A percentile compares a stretch with the other conserved stretches of the same genome.
Evolutionary conservation across 2,113 vertebrate genomes (phyloP).

Genomic region (Erythrolamprus reginae): DNA sequence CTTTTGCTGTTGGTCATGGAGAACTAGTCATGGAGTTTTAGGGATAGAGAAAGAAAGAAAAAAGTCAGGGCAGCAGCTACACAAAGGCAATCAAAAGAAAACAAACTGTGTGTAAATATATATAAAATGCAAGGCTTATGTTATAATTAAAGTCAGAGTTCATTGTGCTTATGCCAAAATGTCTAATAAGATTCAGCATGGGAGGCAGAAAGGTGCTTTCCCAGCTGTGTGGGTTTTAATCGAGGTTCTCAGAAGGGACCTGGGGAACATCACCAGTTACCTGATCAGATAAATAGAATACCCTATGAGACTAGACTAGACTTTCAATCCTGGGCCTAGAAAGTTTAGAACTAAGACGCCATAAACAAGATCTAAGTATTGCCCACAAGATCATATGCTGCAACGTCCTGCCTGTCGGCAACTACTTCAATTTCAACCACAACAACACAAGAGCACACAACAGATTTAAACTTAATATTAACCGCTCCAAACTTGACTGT

Average conservation of each 20-base stretch:
- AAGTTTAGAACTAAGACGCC: no score
- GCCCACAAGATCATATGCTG: no score
- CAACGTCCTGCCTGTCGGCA: no score
- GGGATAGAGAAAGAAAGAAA: neutral
- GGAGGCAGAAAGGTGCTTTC: neutral
- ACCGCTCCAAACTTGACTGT: no score
- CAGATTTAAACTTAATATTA: no score
- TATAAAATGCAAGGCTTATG: neutral
- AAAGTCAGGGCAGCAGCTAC: neutral
- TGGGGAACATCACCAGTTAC: neutral
- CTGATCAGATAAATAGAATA: no score
- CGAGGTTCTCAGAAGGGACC: neutral
- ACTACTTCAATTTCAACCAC: no score
- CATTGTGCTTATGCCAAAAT: neutral
- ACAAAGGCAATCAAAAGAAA: neutral
- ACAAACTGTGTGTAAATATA: accelerated
- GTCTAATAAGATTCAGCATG: neutral
- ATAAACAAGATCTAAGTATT: no score
- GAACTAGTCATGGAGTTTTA: neutral
- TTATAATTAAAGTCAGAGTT: neutral
- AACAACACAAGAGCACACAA: no score
- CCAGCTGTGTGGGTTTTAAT: neutral
- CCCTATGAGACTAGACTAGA: no score
- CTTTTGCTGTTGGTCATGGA: slow-evolving; percentile 7
- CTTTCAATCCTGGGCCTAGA: no score